Conservation (phyloP, 2,797 vertebrate genomes). For the Lacerta viridis region DNA sequence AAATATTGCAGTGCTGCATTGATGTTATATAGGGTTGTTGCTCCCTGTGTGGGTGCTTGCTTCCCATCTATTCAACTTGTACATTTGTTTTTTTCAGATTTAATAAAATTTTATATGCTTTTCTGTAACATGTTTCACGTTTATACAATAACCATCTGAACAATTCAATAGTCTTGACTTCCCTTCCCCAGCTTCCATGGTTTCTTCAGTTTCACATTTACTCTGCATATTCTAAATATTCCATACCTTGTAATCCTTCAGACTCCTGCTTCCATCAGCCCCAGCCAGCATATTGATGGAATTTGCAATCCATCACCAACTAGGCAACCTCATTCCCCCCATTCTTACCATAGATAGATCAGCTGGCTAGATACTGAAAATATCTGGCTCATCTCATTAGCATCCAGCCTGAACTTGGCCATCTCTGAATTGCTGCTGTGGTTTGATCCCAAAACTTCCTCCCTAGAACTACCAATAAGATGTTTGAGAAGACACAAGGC, state of each 20-base stretch:
- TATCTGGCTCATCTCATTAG: background rate
- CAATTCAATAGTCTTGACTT: too few relatives aligned
- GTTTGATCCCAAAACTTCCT: background rate
- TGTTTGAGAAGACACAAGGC: background rate
- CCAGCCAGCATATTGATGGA: too few relatives aligned
- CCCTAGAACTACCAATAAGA: background rate
- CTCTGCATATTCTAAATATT: too few relatives aligned
- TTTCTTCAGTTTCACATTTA: too few relatives aligned
- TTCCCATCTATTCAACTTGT: background rate
- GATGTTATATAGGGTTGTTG: background rate
- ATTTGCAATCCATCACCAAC: too few relatives aligned
- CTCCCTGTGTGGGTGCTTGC: background rate
- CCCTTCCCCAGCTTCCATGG: too few relatives aligned
- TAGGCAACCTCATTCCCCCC: too few relatives aligned
- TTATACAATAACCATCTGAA: too few relatives aligned
- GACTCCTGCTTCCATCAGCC: too few relatives aligned
- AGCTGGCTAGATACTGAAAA: background rate
- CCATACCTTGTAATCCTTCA: background rate
- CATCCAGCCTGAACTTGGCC: background rate
- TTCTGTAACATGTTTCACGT: too few relatives aligned
- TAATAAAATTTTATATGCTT: too few relatives aligned
- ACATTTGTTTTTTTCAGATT: too few relatives aligned
- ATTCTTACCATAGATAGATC: background rate
- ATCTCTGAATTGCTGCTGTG: background rate
- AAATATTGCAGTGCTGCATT: background rate